Percentiles rank a stretch among this genome's conserved stretches.
These are phyloP conservation scores for Paratrypauchen microcephalus DNA, from an alignment of 2,797 vertebrate genomes.

Conservation along the genomic window DNA sequence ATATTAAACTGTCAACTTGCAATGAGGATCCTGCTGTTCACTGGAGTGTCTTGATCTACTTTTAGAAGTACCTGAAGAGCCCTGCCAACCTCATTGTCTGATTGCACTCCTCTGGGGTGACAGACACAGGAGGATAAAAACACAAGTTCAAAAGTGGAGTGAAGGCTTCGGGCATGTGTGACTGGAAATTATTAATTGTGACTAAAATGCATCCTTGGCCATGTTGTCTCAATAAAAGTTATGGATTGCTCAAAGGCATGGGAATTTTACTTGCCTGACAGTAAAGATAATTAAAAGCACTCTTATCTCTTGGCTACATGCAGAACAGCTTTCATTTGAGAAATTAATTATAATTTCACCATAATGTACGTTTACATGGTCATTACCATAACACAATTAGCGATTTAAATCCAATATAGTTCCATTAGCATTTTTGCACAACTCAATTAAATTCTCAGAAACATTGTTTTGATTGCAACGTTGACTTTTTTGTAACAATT, in stretches of 20 bases:
- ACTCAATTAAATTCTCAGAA: slow-evolving; percentile 45
- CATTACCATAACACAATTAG: slow-evolving; percentile 59
- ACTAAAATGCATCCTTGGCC: slow-evolving; percentile 25
- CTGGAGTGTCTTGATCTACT: slow-evolving; percentile 12
- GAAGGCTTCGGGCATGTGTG: slow-evolving; percentile 4
- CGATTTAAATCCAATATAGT: slow-evolving; percentile 41
- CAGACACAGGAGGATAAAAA: slow-evolving; percentile 7
- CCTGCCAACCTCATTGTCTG: slow-evolving; percentile 6
- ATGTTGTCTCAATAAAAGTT: slow-evolving; percentile 44
- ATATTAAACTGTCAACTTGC: slow-evolving; percentile 2
- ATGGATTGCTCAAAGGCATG: slow-evolving; percentile 40
- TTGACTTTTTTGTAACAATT: too few species aligned
- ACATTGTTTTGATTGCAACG: background rate
- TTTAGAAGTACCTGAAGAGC: slow-evolving; percentile 4
- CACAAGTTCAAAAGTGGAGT: slow-evolving; percentile 23
- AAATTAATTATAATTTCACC: slow-evolving; percentile 25
- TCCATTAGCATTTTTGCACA: slow-evolving; percentile 51
- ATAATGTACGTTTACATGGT: slow-evolving; percentile 41
- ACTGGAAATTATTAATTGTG: slow-evolving; percentile 31
- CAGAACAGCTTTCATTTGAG: slow-evolving; percentile 30
- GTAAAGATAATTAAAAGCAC: slow-evolving; percentile 34
- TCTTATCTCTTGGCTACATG: slow-evolving; percentile 30
- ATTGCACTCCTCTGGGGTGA: slow-evolving; percentile 6
- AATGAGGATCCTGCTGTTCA: background rate
- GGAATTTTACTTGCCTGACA: slow-evolving; percentile 33